Base-by-base conservation (phyloP, 35 echinoderm and acorn worm species). In the Patiria miniata region DNA sequence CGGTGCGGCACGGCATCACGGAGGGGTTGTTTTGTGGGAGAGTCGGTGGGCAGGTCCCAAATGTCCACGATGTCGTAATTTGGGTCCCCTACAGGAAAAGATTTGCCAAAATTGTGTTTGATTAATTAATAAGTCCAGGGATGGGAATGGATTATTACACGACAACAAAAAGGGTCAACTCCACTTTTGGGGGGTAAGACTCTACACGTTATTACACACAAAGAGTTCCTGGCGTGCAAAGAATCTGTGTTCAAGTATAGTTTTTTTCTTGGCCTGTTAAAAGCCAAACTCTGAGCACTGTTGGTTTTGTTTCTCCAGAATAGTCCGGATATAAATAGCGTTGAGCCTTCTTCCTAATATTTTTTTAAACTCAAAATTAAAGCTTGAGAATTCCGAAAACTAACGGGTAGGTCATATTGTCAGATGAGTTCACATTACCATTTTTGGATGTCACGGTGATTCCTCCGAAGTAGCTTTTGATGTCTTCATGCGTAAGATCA, bases 381-480 rank as follows among this genome's bases (percentile, higher is more conserved):
- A 18, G 7, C 14, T 2, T n/a, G 14, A 26, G 28, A n/a, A 6
- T 18, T 1, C 2, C 18, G 19, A 3, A 0, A 7, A 60, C 28
- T 55, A 21, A 21, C 0, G 0, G 19, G 19, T 9, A 54, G 18
- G 52, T 60, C 0, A 14, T 55, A 14, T 55, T 14, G n/a, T n/a
- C n/a, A n/a, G n/a, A n/a, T n/a, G n/a, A n/a, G n/a, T n/a, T n/a
- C n/a, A n/a, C n/a, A n/a, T 23, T 32, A 73, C 65, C 65, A 32
- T 73, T 73, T 73, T 34, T 36, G 26, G 65, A 30, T 28, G 10
- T 23, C 23, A 23, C 14, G 14, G 34, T 34, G 26, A 73, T 34
- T 73, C 26, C 65, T 28, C 65, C 65, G 16, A 73, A 73, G 34
- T 73, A 73, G 65, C 65, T 73, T 30, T 34, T 73, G 26, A 73